phyloP scores from a whole-genome alignment of 1,140 invertebrate species.

The Drosophila chauvacae region DNA sequence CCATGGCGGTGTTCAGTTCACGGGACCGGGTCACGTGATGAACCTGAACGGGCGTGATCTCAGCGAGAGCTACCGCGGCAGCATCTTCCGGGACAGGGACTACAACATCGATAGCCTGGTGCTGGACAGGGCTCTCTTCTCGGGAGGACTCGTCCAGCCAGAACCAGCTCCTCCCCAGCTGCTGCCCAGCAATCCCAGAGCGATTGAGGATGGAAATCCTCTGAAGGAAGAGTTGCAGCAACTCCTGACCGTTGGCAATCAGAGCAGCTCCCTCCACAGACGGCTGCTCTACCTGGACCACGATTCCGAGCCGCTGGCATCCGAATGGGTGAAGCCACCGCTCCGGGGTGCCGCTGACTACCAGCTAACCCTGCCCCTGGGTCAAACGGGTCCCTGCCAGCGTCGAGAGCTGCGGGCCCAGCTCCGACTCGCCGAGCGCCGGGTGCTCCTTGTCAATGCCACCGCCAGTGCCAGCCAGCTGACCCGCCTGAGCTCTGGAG shows the following conservation, averaged over 20 bases:
- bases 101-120: constrained; percentile 75
- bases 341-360: constrained; percentile 14
- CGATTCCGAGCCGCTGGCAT: constrained; percentile 13
- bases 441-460: constrained; percentile 44
- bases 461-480: constrained; percentile 6
- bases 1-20: constrained; percentile 42
- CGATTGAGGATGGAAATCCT: background rate
- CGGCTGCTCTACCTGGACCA: constrained; percentile 69
- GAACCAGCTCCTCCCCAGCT: background rate
- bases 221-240: constrained; percentile 7
- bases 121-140: constrained; percentile 59
- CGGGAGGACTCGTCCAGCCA: constrained; percentile 40
- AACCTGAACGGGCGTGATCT: constrained; percentile 63
- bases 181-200: background rate
- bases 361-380: background rate
- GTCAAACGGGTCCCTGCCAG: constrained; percentile 29
- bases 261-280: background rate
- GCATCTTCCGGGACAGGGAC: constrained; percentile 61
- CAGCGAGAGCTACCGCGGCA: constrained; percentile 65
- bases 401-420: constrained; percentile 33
- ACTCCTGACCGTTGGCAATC: background rate
- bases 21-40: constrained; percentile 64
- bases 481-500: background rate
- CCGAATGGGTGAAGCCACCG: constrained; percentile 18
- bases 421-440: constrained; percentile 3